Evolutionary conservation across 2,113 vertebrate genomes (phyloP).

Genomic region (Cyphomyrus discorhynchus): DNA sequence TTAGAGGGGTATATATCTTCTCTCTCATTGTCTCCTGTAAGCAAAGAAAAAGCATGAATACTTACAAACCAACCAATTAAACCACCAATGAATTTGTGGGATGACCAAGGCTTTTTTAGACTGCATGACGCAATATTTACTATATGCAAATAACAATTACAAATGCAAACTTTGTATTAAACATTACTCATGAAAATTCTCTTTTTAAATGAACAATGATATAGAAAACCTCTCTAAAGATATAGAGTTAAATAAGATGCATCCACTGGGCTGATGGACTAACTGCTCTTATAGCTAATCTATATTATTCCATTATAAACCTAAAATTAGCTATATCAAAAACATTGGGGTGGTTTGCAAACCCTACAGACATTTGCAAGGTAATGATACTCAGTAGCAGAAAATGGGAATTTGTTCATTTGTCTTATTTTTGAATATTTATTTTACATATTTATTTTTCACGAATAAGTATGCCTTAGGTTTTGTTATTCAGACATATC

Average conservation of each 20-base stretch:
- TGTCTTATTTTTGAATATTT: not conserved
- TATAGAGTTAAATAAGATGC: not conserved
- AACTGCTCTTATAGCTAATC: not conserved
- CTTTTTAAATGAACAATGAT: not conserved
- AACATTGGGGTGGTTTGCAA: not conserved
- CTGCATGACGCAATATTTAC: not conserved
- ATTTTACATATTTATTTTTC: not conserved
- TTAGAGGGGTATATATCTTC: constrained; percentile 89
- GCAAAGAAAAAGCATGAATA: not conserved
- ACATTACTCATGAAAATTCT: not conserved
- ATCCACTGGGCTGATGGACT: not conserved
- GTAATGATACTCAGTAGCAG: not conserved
- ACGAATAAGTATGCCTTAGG: not conserved
- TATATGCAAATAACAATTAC: not conserved
- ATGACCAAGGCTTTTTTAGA: not conserved
- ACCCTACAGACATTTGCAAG: not conserved
- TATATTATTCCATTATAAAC: not conserved
- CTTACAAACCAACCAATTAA: not conserved
- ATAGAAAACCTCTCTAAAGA: not conserved
- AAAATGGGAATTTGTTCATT: not conserved
- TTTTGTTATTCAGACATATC: not conserved
- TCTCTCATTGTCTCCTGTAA: constrained; percentile 79
- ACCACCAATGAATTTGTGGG: not conserved
- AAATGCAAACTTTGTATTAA: not conserved
- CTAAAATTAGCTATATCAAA: too few relatives aligned